A percentile compares a stretch with the other conserved stretches of the same genome.
Evolutionary conservation across 2,113 vertebrate species (phyloP).

Genomic region (Heterocephalus glaber): DNA sequence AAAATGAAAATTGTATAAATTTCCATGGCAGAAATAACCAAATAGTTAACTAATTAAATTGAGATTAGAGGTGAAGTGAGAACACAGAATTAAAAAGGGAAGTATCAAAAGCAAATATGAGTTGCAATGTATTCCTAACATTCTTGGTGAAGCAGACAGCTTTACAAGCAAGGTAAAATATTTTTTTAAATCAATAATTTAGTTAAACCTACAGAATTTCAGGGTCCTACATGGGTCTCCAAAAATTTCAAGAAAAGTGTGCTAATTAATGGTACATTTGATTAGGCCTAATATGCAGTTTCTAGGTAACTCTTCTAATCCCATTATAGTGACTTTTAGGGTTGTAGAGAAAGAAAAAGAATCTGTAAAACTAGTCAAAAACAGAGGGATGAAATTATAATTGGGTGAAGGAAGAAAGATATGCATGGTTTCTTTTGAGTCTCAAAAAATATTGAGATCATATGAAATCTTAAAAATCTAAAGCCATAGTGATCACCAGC

Average conservation of each 20-base stretch:
- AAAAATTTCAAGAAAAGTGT: not conserved
- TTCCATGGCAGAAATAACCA: conserved; percentile 43
- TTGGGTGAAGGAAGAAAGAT: not conserved
- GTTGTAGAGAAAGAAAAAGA: not conserved
- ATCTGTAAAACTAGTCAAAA: conserved; percentile 24
- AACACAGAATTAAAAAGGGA: not conserved
- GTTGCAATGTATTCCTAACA: not conserved
- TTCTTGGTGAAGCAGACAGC: not conserved
- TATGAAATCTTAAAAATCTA: not conserved
- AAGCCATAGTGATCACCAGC: not conserved
- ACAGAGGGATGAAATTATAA: not conserved
- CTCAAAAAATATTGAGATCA: not conserved
- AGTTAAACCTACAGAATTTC: conserved; percentile 22
- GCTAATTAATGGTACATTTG: not conserved
- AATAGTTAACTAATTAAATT: not conserved
- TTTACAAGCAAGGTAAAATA: conserved; percentile 19
- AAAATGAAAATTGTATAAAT: conserved; percentile 35
- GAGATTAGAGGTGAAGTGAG: not conserved
- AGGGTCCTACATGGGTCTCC: not conserved
- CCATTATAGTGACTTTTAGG: not conserved
- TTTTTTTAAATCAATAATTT: conserved; percentile 43
- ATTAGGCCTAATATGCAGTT: not conserved
- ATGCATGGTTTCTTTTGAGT: not conserved
- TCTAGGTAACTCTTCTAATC: conserved; percentile 33
- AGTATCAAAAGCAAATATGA: conserved; percentile 30